Conservation (phyloP, 2,888 invertebrate species). For the Euphydryas editha region DNA sequence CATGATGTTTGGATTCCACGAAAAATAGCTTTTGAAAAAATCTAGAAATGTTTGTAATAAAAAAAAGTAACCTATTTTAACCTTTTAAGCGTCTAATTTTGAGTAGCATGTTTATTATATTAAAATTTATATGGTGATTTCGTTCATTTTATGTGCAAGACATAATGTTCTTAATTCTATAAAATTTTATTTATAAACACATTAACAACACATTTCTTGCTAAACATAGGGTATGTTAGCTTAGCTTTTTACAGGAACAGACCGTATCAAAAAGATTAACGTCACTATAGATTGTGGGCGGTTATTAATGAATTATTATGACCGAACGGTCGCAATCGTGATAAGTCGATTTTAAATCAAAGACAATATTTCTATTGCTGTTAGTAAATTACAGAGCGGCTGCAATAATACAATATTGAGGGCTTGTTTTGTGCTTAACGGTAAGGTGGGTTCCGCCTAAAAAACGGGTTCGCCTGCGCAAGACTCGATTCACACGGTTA, state of each 20-base stretch:
- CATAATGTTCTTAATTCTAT: too few species aligned
- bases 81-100: too few species aligned
- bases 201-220: too few species aligned
- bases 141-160: too few species aligned
- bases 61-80: too few species aligned
- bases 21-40: too few species aligned
- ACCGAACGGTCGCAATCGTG: constrained; percentile 58
- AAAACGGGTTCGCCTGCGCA: constrained; percentile 13
- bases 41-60: too few species aligned
- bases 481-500: constrained; percentile 14
- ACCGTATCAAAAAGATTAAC: constrained; percentile 16
- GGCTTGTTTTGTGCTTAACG: constrained; percentile 54
- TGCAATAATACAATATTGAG: constrained; percentile 71
- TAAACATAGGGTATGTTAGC: background rate
- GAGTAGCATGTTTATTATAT: too few species aligned
- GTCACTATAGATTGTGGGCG: constrained; percentile 46
- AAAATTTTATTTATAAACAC: too few species aligned
- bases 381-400: constrained; percentile 41
- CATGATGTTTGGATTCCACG: too few species aligned
- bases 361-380: constrained; percentile 53
- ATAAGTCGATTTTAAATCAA: constrained; percentile 66
- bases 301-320: constrained; percentile 20
- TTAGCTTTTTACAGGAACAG: constrained; percentile 7
- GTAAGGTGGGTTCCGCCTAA: too few species aligned
- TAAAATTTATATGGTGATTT: too few species aligned